Evolutionary conservation across 2,797 vertebrate genomes (phyloP), one percentile per base, ranked within the genome.

Genomic region (Tympanoctomys barrerae): DNA sequence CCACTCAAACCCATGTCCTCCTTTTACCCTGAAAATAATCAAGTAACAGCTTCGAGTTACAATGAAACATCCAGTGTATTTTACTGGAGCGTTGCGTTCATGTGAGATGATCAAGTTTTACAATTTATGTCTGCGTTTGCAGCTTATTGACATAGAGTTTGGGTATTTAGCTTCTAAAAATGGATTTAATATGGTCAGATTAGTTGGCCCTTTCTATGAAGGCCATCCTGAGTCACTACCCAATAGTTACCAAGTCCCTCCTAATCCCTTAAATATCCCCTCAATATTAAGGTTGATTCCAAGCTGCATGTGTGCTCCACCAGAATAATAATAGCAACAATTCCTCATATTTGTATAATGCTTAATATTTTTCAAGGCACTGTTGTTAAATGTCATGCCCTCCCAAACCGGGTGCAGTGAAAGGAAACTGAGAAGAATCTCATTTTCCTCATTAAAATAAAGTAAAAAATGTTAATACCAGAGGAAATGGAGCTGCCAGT

Each of bases 301-400:
- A 91, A 87, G 85, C 89, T 91, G 87, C 10, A 0, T 84, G 89
- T 85, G 78, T 7, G 39, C 68, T 71, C 96, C 89, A 87, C 93
- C 91, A 96, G 96, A 95, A 95, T 97, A 94, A 96, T 96, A 97
- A 94, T 42, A 84, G 96, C 96, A 97, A 96, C 97, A 97, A 98
- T 90, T 96, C 96, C 96, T 94, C 62, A 3, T 98, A 84, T 97
- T 97, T 97, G 96, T 96, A 96, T 96, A 97, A 98, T 95, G 94
- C 94, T 97, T 98, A 97, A 97, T 97, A 96, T 96, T 97, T 97
- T 97, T 96, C 97, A 91, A 96, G 95, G 96, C 96, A 92, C 95
- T 97, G 94, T 96, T 97, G 91, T 93, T 97, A 97, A 98, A 97
- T 97, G 97, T 97, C 97, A 97, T 93, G 66, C 85, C 90, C 96